Evolutionary conservation across 2,888 invertebrate genomes (phyloP).

Genomic region (Ethmia dodecea): DNA sequence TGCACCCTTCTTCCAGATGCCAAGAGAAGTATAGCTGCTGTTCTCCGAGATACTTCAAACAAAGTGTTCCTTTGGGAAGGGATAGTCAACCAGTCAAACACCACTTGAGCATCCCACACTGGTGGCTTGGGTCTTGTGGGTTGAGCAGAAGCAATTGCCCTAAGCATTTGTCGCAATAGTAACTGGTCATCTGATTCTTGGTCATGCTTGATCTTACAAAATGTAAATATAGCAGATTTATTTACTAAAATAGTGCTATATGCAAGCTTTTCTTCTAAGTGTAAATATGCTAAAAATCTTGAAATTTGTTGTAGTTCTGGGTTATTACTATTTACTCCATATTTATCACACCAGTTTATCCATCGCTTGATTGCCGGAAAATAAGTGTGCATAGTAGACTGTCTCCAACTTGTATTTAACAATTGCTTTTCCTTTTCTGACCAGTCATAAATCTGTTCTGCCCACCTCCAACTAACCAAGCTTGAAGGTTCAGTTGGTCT

Average conservation of each 20-base stretch:
- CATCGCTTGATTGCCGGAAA: slow-evolving; percentile 13
- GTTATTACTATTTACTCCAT: slow-evolving; percentile 1
- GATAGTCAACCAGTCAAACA: no score
- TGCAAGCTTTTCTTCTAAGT: slow-evolving; percentile 9
- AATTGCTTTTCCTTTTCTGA: slow-evolving; percentile 11
- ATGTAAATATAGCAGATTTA: slow-evolving; percentile 6
- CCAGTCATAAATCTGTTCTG: slow-evolving; percentile 13
- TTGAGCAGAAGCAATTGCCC: no score
- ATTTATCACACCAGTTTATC: slow-evolving; percentile 8
- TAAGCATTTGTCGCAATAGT: no score
- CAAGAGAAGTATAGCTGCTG: no score
- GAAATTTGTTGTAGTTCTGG: slow-evolving; percentile 9
- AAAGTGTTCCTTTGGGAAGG: no score
- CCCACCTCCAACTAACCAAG: slow-evolving; percentile 24
- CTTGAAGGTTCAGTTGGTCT: slow-evolving; percentile 11
- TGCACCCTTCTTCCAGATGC: no score
- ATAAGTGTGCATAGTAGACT: slow-evolving; percentile 20
- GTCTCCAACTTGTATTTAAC: slow-evolving; percentile 18
- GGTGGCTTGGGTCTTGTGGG: no score
- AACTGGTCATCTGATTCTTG: no score
- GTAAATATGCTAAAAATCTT: slow-evolving; percentile 8
- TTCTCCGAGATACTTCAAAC: no score
- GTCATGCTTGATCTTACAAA: no score
- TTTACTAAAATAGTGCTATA: slow-evolving; percentile 12
- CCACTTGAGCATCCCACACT: no score